Evolutionary conservation across 1,140 invertebrate genomes (phyloP), one percentile per base, ranked within the genome.

Genomic region (Drosophila kepulauana): DNA sequence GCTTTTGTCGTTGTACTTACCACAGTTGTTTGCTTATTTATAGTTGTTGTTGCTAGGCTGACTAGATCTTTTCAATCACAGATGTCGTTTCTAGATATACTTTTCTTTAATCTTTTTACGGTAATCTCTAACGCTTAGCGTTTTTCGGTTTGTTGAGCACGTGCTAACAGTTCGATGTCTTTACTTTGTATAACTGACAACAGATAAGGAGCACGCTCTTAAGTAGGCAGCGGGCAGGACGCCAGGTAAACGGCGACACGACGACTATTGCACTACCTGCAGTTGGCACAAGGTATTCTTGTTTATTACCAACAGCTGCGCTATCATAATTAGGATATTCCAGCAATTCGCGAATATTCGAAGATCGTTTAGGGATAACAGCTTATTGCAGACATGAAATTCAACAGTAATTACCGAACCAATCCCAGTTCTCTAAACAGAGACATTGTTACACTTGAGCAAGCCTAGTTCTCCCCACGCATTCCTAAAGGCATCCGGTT

Each of bases 51-150:
- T 70, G 62, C 58, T 63, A 62, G 49, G 16, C 49, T 56, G 33
- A 56, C 52, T 56, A 56, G 30, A 56, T 49, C 51, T 72, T 70
- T 64, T 46, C 57, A 51, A 87, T 88, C 82, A 87, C 84, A 87
- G 70, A 63, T 69, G 56, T 45, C 45, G 30, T 49, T 45, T 46
- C 4, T 48, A 48, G 13, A 13, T 20, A 30, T 33, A 3, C 20
- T 10, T 1, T 65, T 54, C n/a, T 65, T 25, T 25, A 20, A 48
- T 20, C 43, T 38, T 20, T 48, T 46, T 16, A 20, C 33, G 33
- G n/a, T 67, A 75, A 75, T 85, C 54, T 85, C 8, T 11, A 1
- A 67, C 80, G 84, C 80, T 87, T 54, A 35, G 72, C 84, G 84
- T 73, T 66, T 43, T 63, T 38, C 48, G 15, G 13, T 69, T 66